Percentiles rank a stretch among this genome's conserved stretches.
Conservation (phyloP, 2,888 invertebrate species). For the Kryphioiulus occultus region DNA sequence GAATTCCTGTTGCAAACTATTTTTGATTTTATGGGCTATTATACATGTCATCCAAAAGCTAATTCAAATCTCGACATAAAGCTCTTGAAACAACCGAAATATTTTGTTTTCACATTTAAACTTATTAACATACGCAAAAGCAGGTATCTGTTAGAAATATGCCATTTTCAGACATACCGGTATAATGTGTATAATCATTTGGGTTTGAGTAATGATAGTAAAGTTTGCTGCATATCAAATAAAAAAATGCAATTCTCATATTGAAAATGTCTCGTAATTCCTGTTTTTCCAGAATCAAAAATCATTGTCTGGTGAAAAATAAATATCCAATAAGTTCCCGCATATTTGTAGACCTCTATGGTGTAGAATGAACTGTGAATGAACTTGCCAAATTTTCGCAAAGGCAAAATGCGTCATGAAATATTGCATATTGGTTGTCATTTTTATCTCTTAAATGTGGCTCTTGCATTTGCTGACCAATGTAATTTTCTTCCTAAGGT, state of each 20-base stretch:
- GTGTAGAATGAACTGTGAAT: background rate
- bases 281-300: background rate
- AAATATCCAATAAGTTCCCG: background rate
- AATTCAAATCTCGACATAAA: background rate
- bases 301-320: background rate
- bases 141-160: too few relatives aligned
- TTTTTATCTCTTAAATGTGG: slow-evolving; percentile 28
- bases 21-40: too few relatives aligned
- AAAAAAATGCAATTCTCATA: too few relatives aligned
- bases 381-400: background rate
- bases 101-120: too few relatives aligned
- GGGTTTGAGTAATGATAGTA: too few relatives aligned
- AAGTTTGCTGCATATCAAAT: too few relatives aligned
- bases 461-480: slow-evolving; percentile 29
- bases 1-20: background rate
- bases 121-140: too few relatives aligned
- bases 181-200: too few relatives aligned
- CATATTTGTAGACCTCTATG: background rate
- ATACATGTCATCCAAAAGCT: background rate
- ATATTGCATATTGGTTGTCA: background rate
- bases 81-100: too few relatives aligned
- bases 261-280: too few relatives aligned
- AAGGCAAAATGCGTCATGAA: background rate
- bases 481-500: slow-evolving; percentile 38
- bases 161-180: too few relatives aligned